Evolutionary conservation across 2,888 invertebrate species (phyloP), one percentile per base, ranked within the genome.

Genomic region (Phortica magna): DNA sequence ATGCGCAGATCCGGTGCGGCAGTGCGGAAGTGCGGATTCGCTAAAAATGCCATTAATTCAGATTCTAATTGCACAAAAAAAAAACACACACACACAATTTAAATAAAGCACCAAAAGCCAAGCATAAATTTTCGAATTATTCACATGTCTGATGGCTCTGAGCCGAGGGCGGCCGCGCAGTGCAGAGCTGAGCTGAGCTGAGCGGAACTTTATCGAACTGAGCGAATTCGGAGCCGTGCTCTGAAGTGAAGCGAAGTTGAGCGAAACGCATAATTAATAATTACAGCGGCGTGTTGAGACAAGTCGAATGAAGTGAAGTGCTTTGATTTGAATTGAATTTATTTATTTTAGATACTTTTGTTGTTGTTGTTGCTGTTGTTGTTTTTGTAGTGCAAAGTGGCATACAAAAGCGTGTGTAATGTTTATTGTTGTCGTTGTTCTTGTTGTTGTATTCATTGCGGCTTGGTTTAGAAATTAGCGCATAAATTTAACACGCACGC

Each of bases 401-500:
- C 14, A 57, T n/a, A 83, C 22, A 70, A 83, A 82, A 81, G 79
- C 78, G 78, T 76, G 78, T 79, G 82, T 84, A 81, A 82, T 84
- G 81, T 79, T 81, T 79, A 81, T 81, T 79, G 79, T 82, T 84
- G 83, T 74, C 78, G 85, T 84, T 78, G 77, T 77, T 73, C 48
- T 22, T 41, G 53, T 59, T 22, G 55, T 57, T 76, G 74, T 59
- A 42, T 67, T 67, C n/a, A 42, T 48, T 74, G 57, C 70, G 57
- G 48, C 31, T 61, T 76, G 79, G 65, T 65, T 77, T 70, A 72
- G 71, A 71, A 76, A 74, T 74, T 74, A 68, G 70, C 74, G 75
- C 78, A 82, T 80, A 81, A 81, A 81, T 73, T 79, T 70, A 85
- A 77, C 87, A 87, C 87, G 85, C 88, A 84, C 83, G 41, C 55